Evolutionary conservation across 2,113 vertebrate genomes (phyloP).

Genomic region (Penelope pileata): DNA sequence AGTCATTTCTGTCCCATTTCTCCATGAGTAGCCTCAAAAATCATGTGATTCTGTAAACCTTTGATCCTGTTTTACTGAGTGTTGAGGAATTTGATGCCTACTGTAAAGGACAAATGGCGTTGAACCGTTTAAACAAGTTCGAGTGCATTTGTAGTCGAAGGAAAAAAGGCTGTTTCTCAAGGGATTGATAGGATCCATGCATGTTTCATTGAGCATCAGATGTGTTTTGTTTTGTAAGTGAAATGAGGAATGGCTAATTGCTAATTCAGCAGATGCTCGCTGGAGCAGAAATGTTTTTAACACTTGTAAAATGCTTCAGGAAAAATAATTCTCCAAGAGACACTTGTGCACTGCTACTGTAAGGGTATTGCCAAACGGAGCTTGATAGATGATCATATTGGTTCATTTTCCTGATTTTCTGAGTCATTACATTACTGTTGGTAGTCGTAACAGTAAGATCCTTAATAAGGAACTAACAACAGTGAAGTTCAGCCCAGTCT

Average conservation of each 20-base stretch:
- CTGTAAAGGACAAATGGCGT: neutral
- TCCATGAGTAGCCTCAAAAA: neutral
- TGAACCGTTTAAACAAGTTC: neutral
- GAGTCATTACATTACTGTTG: neutral
- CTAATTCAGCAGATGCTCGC: neutral
- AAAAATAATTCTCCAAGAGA: neutral
- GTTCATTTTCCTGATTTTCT: neutral
- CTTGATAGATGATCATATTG: neutral
- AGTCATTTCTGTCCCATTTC: neutral
- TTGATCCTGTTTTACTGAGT: neutral
- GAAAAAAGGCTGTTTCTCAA: neutral
- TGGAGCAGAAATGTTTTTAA: neutral
- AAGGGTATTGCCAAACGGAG: neutral
- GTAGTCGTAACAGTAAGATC: neutral
- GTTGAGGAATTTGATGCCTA: neutral
- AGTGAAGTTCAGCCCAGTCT: neutral
- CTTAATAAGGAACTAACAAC: neutral
- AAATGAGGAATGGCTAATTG: neutral
- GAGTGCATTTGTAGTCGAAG: neutral
- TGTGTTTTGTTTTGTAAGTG: neutral
- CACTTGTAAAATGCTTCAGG: neutral
- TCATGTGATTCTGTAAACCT: neutral
- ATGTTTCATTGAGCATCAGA: neutral
- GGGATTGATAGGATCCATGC: neutral
- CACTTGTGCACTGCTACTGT: neutral